These are phyloP conservation scores for Microplitis deprimator DNA, from an alignment of 2,888 invertebrate genomes.

Conservation along the genomic window DNA sequence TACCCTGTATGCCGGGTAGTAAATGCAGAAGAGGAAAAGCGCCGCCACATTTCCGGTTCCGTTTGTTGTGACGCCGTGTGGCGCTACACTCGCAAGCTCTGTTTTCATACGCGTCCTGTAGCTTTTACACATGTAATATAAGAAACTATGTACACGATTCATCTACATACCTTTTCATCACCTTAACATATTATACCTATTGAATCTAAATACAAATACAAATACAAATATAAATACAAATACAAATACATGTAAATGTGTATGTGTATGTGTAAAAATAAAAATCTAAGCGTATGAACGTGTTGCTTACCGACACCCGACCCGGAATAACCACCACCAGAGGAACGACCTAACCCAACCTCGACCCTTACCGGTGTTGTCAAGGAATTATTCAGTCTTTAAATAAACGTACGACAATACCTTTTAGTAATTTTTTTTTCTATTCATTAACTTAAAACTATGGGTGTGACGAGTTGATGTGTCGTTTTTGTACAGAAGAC, in stretches of 20 bases:
- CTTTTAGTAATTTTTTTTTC: neutral
- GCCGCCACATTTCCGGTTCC: slow-evolving; percentile 15
- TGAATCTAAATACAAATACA: too few relatives aligned
- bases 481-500: too few relatives aligned
- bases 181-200: too few relatives aligned
- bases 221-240: too few relatives aligned
- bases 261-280: too few relatives aligned
- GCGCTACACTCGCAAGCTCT: neutral
- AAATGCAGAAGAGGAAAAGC: neutral
- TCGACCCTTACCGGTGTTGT: slow-evolving; percentile 16
- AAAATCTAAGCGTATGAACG: too few relatives aligned
- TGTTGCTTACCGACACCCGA: too few relatives aligned
- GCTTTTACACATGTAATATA: neutral
- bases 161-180: too few relatives aligned
- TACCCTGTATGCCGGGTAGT: neutral
- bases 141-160: neutral
- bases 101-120: neutral
- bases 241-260: too few relatives aligned
- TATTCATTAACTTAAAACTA: too few relatives aligned
- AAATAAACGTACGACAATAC: neutral
- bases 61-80: neutral
- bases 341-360: slow-evolving; percentile 16
- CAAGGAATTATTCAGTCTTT: neutral
- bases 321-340: slow-evolving; percentile 42
- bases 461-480: too few relatives aligned